phyloP scores from a whole-genome alignment of 2,113 vertebrate species.

The Spermophilus dauricus region DNA sequence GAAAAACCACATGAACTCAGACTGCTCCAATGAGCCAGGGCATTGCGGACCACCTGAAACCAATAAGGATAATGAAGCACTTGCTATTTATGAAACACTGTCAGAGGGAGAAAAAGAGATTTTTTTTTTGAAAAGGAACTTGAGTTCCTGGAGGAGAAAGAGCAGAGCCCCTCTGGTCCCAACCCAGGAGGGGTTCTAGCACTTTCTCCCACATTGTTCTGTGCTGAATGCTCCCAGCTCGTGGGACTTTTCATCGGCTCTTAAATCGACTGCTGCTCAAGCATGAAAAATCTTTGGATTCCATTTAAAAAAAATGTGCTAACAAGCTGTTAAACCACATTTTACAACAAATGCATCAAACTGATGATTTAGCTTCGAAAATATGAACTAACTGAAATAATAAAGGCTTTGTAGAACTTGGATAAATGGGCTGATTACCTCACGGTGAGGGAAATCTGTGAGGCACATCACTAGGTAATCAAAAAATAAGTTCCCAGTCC shows the following conservation, averaged over 20 bases:
- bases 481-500: conserved; percentile 82
- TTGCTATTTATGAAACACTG: conserved; percentile 44
- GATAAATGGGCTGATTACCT: conserved; percentile 82
- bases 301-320: conserved; percentile 75
- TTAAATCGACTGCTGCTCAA: conserved; percentile 79
- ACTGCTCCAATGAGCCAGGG: conserved; percentile 31
- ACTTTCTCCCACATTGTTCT: conserved; percentile 61
- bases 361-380: conserved; percentile 78
- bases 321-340: conserved; percentile 85
- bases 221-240: conserved; percentile 35
- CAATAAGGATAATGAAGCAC: conserved; percentile 16
- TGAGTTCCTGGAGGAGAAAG: background rate
- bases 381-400: conserved; percentile 75
- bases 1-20: conserved; percentile 62
- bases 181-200: background rate
- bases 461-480: conserved; percentile 80
- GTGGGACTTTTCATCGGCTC: conserved; percentile 76
- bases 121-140: background rate
- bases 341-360: conserved; percentile 77
- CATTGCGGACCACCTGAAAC: conserved; percentile 62
- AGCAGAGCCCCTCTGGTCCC: background rate
- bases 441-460: conserved; percentile 83
- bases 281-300: conserved; percentile 85
- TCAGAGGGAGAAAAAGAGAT: background rate
- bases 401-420: conserved; percentile 82